phyloP scores from a whole-genome alignment of 2,888 invertebrate genomes.

The Morpho achilles region DNA sequence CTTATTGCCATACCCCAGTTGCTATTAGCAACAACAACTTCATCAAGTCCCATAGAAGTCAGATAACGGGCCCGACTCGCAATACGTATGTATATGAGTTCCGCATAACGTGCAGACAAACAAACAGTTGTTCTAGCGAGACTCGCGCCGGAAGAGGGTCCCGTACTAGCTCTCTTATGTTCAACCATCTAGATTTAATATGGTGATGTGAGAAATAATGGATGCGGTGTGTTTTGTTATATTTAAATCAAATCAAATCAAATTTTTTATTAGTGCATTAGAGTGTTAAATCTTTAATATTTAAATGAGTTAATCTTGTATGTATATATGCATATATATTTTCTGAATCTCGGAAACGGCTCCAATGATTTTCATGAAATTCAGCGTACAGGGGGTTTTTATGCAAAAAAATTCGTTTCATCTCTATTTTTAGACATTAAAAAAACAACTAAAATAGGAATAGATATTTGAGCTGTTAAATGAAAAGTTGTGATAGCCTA shows the following conservation, averaged over 20 bases:
- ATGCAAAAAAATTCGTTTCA: too few species aligned
- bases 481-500: too few species aligned
- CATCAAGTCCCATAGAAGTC: slow-evolving; percentile 1
- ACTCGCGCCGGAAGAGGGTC: slow-evolving; percentile 58
- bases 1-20: neutral
- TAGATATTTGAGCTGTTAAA: too few species aligned
- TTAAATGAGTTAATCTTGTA: too few species aligned
- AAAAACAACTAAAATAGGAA: too few species aligned
- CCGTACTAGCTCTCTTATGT: slow-evolving; percentile 69
- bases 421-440: too few species aligned
- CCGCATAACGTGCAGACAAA: slow-evolving; percentile 45
- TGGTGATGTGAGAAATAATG: slow-evolving; percentile 23
- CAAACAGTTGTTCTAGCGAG: slow-evolving; percentile 71
- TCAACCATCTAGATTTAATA: slow-evolving; percentile 56
- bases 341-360: too few species aligned
- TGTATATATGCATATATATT: too few species aligned
- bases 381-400: too few species aligned
- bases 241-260: neutral
- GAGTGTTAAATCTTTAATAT: too few species aligned
- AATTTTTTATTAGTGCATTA: too few species aligned
- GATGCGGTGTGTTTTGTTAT: slow-evolving; percentile 24
- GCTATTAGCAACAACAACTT: slow-evolving; percentile 3
- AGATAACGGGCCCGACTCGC: slow-evolving; percentile 1
- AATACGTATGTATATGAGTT: slow-evolving; percentile 19
- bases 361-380: too few species aligned